Percentiles rank a stretch among this genome's conserved stretches.
Evolutionary conservation across 2,888 invertebrate species (phyloP).

Genomic region (Melieria crassipennis): DNA sequence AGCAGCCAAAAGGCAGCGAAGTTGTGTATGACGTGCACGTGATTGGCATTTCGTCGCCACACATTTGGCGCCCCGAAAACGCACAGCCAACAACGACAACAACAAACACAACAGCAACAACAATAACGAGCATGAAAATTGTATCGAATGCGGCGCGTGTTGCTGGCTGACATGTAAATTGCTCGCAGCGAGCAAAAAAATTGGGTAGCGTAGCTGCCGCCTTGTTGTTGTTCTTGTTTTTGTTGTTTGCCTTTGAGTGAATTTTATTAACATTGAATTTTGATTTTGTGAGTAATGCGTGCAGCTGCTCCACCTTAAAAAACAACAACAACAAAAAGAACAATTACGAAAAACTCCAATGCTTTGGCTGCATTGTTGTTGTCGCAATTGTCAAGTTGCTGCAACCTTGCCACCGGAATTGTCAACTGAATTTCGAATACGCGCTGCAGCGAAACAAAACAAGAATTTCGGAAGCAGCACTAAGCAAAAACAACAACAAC

Average conservation of each 20-base stretch:
- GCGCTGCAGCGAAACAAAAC: neutral
- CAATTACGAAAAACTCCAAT: too few relatives aligned
- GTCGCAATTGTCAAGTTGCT: conserved; percentile 1
- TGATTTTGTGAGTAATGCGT: neutral
- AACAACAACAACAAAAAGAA: too few relatives aligned
- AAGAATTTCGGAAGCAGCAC: conserved; percentile 21
- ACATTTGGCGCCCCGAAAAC: neutral
- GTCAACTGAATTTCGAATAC: conserved; percentile 47
- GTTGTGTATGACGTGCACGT: conserved; percentile 7
- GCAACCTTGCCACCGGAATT: conserved; percentile 57
- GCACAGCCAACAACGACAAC: neutral
- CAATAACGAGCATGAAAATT: too few relatives aligned
- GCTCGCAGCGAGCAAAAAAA: too few relatives aligned
- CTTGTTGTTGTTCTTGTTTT: too few relatives aligned
- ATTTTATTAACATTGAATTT: neutral
- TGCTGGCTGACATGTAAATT: too few relatives aligned
- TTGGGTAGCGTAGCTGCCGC: too few relatives aligned
- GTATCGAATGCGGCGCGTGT: too few relatives aligned
- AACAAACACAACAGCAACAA: neutral
- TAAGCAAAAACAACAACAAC: neutral
- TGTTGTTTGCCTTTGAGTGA: too few relatives aligned
- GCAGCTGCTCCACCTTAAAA: neutral
- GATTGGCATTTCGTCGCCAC: conserved; percentile 25
- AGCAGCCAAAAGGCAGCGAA: too few relatives aligned
- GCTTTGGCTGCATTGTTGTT: conserved; percentile 2